Conservation (phyloP, 2,113 vertebrate species). For the Myrmecophaga tridactyla region DNA sequence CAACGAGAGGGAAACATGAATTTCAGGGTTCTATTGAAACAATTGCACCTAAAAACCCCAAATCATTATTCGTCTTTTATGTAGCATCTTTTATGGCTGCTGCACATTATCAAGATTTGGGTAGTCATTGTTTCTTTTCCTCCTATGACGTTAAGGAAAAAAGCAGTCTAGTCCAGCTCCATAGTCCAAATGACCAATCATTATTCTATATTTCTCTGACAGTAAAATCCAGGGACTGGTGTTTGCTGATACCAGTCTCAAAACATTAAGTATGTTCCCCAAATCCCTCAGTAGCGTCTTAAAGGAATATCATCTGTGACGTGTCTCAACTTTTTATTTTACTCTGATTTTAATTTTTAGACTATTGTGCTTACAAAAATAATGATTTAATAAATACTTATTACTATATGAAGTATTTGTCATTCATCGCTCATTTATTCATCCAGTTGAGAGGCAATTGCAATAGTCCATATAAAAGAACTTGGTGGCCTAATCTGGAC, state of each 20-base stretch:
- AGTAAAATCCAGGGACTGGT: background rate
- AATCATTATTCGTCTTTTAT: background rate
- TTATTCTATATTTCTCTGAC: background rate
- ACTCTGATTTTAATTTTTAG: background rate
- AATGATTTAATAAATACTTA: background rate
- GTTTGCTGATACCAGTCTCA: background rate
- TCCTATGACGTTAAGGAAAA: background rate
- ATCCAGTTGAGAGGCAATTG: background rate
- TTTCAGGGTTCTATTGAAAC: background rate
- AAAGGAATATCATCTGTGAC: background rate
- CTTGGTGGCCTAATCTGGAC: background rate
- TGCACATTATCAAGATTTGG: background rate
- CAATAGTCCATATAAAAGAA: background rate
- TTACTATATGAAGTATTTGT: background rate
- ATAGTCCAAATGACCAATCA: background rate
- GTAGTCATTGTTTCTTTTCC: background rate
- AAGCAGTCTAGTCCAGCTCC: background rate
- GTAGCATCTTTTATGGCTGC: background rate
- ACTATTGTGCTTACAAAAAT: background rate
- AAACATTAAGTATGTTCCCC: background rate
- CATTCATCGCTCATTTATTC: background rate
- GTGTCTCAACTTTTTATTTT: background rate
- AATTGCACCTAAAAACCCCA: background rate
- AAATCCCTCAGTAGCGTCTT: background rate
- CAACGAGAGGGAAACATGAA: background rate